Base-by-base conservation (phyloP, 2,888 invertebrate species). In the Harpagoxenus sublaevis region DNA sequence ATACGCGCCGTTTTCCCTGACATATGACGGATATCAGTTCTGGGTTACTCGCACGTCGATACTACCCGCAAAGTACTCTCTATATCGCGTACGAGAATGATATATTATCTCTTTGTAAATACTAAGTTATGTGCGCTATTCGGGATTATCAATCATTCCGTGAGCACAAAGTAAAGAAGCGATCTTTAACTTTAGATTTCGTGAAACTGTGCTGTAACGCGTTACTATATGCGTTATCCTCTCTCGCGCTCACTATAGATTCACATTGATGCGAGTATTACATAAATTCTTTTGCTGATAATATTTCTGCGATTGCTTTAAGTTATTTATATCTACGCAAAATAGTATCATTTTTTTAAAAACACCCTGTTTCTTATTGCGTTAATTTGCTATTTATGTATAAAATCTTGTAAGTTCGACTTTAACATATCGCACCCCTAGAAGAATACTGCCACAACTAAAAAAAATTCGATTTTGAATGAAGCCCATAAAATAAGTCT, bases 21-120 rank as follows among this genome's bases (percentile, higher is more conserved):
- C 60, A 39, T 81, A 81, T 71, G 79, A 81, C 73, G 48, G 51
- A 81, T 81, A 73, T 81, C 79, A 62, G 73, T 79, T 60, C 53
- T 57, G 60, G 23, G 60, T 81, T 81, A 60, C 73, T 42, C 68
- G 45, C 35, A 18, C 60, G 48, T 60, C 68, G 45, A 78, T 55
- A 78, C 23, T 28, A 60, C 73, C 60, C 60, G 48, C 73, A 28
- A 81, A 60, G 18, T 79, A 71, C 73, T 71, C 73, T 79, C 15
- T 4, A 15, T 63, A 23, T 4, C 71, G 53, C 35, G 18, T 39
- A 15, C 39, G 60, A 60, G 73, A 79, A 51, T 81, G 60, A 81
- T 81, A 60, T 81, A 73, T 81, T 39, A 48, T 71, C 48, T 68
- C 9, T 66, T 35, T 45, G 79, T 73, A 81, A 81, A 81, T 81